phyloP scores from a whole-genome alignment of 2,113 vertebrate genomes.

The Lophura nycthemera region DNA sequence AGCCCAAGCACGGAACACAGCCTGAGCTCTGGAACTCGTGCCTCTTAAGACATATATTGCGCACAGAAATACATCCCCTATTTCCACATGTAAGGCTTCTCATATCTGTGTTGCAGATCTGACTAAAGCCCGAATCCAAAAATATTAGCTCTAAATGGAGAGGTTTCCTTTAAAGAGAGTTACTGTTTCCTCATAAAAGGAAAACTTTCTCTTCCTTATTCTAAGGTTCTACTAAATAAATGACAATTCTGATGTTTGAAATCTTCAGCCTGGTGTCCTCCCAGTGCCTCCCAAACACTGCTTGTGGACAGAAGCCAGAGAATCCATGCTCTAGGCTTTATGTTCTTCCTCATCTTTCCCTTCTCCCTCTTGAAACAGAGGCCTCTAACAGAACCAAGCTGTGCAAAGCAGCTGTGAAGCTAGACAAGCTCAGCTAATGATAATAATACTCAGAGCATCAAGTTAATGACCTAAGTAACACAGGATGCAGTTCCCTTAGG shows the following conservation, averaged over 20 bases:
- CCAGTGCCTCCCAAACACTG: neutral
- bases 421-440: neutral
- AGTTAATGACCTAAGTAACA: neutral
- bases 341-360: neutral
- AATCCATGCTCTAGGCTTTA: neutral
- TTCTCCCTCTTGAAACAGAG: neutral
- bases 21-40: neutral
- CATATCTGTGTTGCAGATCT: neutral
- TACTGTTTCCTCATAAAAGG: too few species aligned
- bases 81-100: neutral
- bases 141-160: neutral
- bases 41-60: neutral
- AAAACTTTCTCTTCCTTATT: neutral
- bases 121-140: neutral
- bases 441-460: neutral
- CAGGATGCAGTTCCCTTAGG: neutral
- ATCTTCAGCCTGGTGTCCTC: neutral
- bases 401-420: neutral
- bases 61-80: conserved; percentile 7
- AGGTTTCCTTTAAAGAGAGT: neutral
- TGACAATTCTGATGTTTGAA: neutral
- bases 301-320: neutral
- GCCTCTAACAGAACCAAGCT: neutral
- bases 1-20: neutral
- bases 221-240: neutral